Conservation (phyloP, 2,113 vertebrate species). For the Marcusenius ussheri region DNA sequence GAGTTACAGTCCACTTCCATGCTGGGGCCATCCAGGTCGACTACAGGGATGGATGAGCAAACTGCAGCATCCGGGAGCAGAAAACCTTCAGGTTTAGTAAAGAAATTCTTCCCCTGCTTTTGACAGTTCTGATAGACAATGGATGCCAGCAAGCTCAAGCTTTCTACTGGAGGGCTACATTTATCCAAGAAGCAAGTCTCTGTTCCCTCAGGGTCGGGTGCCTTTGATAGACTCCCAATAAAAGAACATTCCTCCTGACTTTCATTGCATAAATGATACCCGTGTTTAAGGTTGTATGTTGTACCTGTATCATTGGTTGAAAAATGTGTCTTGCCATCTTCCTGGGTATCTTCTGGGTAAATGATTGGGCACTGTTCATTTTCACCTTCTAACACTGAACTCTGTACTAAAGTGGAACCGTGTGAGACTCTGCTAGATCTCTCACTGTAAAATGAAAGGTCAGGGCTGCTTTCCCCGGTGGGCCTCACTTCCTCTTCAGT, state of each 20-base stretch:
- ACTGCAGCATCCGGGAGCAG: not conserved
- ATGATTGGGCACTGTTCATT: not conserved
- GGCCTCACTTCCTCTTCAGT: not conserved
- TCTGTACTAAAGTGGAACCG: not conserved
- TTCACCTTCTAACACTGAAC: not conserved
- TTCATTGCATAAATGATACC: not conserved
- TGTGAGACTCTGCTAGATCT: not conserved
- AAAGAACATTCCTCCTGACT: not conserved
- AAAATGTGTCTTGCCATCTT: not conserved
- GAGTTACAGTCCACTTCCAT: conserved; percentile 45
- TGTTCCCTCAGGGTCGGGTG: not conserved
- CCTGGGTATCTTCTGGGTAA: not conserved
- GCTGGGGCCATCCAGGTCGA: not conserved
- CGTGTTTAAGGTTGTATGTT: not conserved
- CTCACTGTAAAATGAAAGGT: not conserved
- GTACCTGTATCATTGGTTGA: not conserved
- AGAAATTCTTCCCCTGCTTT: not conserved
- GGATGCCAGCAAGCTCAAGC: not conserved
- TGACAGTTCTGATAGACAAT: not conserved
- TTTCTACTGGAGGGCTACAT: not conserved
- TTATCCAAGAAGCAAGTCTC: not conserved
- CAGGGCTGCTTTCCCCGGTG: not conserved
- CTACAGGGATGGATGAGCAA: not conserved
- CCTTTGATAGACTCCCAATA: not conserved
- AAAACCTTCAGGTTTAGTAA: not conserved